These are phyloP conservation scores for Eutolmus rufibarbis DNA, from an alignment of 2,888 invertebrate species.

Conservation along the genomic window DNA sequence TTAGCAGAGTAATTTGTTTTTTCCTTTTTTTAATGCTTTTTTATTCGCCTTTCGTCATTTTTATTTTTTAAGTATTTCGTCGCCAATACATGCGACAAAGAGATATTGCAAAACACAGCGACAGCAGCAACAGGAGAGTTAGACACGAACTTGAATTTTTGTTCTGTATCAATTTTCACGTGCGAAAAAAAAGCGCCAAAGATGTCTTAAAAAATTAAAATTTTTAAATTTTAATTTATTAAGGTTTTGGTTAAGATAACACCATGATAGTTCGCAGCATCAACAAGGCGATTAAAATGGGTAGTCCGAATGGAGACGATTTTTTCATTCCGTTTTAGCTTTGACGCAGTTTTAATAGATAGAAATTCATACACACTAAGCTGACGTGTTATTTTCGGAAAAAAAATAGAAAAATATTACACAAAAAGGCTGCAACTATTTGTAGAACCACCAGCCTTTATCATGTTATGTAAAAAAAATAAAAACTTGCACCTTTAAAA, in stretches of 20 bases:
- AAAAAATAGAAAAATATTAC: slow-evolving; percentile 3
- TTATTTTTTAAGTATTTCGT: neutral
- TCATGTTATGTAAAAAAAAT: slow-evolving; percentile 1
- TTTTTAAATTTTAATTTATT: neutral
- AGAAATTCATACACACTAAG: neutral
- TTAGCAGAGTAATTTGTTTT: neutral
- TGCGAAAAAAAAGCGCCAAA: neutral
- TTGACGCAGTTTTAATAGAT: neutral
- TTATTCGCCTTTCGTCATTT: neutral
- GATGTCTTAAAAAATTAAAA: neutral
- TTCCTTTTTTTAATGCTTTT: neutral
- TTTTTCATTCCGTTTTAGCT: neutral
- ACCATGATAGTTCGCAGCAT: neutral
- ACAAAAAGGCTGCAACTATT: neutral
- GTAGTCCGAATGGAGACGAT: slow-evolving; percentile 7
- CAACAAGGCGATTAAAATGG: neutral
- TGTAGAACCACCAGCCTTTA: slow-evolving; percentile 5
- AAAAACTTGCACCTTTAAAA: slow-evolving; percentile 1
- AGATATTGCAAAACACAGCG: slow-evolving; percentile 1
- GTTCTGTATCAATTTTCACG: slow-evolving; percentile 5
- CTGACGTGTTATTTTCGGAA: slow-evolving; percentile 34
- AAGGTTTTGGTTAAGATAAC: neutral
- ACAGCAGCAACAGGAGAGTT: slow-evolving; percentile 14
- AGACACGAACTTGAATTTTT: neutral
- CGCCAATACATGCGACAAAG: neutral